phyloP scores from a whole-genome alignment of 2,888 invertebrate genomes.

The Idaea dimidiata region DNA sequence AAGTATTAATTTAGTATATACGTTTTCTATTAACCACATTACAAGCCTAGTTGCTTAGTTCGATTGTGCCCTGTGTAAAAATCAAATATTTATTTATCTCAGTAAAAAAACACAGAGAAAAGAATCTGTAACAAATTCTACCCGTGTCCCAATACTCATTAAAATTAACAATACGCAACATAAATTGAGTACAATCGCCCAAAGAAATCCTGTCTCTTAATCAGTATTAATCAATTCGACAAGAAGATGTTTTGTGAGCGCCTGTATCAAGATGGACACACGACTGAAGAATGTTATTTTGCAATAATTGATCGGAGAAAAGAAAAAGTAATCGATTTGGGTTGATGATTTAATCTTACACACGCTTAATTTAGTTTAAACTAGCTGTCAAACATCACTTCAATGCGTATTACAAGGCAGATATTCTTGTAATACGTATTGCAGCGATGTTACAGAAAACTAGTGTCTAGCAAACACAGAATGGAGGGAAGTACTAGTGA shows the following conservation, averaged over 20 bases:
- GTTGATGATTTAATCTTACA: slow-evolving; percentile 35
- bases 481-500: neutral
- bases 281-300: slow-evolving; percentile 50
- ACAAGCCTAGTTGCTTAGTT: too few species aligned
- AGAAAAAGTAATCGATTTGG: slow-evolving; percentile 34
- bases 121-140: neutral
- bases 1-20: too few species aligned
- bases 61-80: too few species aligned
- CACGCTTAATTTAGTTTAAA: neutral
- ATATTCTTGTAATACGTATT: too few species aligned
- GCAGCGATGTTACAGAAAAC: neutral
- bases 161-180: neutral
- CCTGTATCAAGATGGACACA: slow-evolving; percentile 24
- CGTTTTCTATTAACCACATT: too few species aligned
- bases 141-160: slow-evolving; percentile 1
- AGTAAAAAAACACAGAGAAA: neutral
- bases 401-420: too few species aligned
- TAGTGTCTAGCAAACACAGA: neutral
- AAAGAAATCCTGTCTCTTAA: slow-evolving; percentile 13
- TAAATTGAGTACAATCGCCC: neutral
- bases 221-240: slow-evolving; percentile 23
- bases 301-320: slow-evolving; percentile 21
- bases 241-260: slow-evolving; percentile 14
- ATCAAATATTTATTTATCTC: neutral
- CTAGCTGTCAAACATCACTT: neutral